Conservation (phyloP, 2,888 invertebrate species). For the Dasypogon diadema region DNA sequence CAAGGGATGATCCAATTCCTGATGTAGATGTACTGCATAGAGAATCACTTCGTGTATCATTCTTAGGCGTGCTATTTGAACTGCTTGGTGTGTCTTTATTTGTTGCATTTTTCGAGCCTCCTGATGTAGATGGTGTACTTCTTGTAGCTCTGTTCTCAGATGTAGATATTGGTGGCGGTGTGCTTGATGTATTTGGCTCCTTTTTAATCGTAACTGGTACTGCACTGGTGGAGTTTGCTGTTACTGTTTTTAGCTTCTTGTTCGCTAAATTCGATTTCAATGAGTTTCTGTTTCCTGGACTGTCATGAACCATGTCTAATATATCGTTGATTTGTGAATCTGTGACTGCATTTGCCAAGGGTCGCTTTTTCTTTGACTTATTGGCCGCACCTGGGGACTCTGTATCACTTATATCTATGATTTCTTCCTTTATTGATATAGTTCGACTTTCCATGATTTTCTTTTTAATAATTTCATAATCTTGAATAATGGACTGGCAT, state of each 20-base stretch:
- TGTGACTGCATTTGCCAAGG: constrained; percentile 25
- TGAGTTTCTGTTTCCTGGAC: background rate
- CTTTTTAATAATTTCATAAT: constrained; percentile 48
- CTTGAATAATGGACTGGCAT: constrained; percentile 52
- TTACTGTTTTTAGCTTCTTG: background rate
- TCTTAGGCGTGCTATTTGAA: background rate
- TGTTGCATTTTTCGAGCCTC: background rate
- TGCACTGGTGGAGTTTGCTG: background rate
- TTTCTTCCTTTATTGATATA: constrained; percentile 45
- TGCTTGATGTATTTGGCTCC: background rate
- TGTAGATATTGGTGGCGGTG: background rate
- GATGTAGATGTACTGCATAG: constrained; percentile 3
- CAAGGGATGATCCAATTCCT: background rate
- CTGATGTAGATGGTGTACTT: background rate
- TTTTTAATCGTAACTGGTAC: background rate
- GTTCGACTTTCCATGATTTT: constrained; percentile 36
- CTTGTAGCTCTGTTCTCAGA: background rate
- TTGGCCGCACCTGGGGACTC: background rate
- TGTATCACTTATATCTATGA: constrained; percentile 48
- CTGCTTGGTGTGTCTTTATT: background rate
- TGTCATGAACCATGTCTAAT: constrained; percentile 51
- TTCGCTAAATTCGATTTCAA: background rate
- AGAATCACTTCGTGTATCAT: constrained; percentile 11
- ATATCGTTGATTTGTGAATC: constrained; percentile 54
- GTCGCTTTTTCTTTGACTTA: background rate